Conservation (phyloP, 2,797 vertebrate species). For the Furcifer pardalis region DNA sequence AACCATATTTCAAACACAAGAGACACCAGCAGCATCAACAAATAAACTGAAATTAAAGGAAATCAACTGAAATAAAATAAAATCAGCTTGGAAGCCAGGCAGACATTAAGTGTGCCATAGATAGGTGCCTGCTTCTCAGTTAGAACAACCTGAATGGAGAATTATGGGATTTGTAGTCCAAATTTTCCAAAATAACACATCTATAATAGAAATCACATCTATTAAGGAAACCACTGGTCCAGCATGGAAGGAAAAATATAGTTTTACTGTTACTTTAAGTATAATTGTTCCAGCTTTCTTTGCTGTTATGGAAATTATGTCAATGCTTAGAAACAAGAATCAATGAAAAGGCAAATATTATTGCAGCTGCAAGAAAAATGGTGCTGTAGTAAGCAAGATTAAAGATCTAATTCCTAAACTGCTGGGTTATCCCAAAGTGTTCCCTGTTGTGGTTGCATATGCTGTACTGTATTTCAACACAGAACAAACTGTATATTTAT, state of each 20-base stretch:
- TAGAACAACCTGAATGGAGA: too few relatives aligned
- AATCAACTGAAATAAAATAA: too few relatives aligned
- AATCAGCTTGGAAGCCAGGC: too few relatives aligned
- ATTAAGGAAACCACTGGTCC: not conserved
- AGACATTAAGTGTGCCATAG: too few relatives aligned
- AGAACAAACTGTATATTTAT: not conserved
- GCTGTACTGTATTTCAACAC: not conserved
- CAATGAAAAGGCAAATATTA: conserved; percentile 30
- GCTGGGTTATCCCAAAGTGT: conserved; percentile 1
- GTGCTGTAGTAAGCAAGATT: not conserved
- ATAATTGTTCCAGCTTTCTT: conserved; percentile 15
- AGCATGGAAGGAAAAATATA: not conserved
- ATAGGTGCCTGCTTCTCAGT: too few relatives aligned
- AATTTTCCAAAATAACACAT: too few relatives aligned
- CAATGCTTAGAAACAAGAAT: conserved; percentile 19
- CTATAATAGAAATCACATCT: not conserved
- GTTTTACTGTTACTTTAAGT: conserved; percentile 7
- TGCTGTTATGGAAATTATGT: not conserved
- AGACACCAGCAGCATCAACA: too few relatives aligned
- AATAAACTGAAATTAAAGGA: too few relatives aligned
- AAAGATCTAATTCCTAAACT: conserved; percentile 9
- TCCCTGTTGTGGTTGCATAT: not conserved
- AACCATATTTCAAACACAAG: too few relatives aligned
- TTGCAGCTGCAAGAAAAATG: not conserved
- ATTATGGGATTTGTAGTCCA: too few relatives aligned